These are phyloP conservation scores for Leptopilina syphax DNA, from an alignment of 2,888 invertebrate species.

Conservation along the genomic window DNA sequence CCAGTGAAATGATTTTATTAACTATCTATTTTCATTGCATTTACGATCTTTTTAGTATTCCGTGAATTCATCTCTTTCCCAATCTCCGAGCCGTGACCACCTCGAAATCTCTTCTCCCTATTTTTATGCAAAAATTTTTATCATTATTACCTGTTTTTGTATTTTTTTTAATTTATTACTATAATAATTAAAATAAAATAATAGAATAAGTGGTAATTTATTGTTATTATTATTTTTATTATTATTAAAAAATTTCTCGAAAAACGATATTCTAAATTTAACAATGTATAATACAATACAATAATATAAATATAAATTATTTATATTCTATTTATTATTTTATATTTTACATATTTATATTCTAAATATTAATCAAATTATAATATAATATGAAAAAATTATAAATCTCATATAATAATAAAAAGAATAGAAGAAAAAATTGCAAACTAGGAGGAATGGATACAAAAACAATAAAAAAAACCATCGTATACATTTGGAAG, in stretches of 20 bases:
- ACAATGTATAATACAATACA: neutral
- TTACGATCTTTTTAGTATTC: conserved; percentile 8
- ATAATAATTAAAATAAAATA: too few relatives aligned
- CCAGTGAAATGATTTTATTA: conserved; percentile 13
- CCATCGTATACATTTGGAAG: neutral
- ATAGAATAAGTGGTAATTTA: too few relatives aligned
- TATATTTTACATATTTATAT: too few relatives aligned
- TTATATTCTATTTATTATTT: too few relatives aligned
- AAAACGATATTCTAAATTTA: neutral
- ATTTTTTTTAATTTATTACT: neutral
- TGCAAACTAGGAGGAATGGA: neutral
- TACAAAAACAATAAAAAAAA: neutral
- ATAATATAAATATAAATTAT: too few relatives aligned
- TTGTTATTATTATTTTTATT: too few relatives aligned
- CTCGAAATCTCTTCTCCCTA: neutral
- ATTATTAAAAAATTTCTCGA: too few relatives aligned
- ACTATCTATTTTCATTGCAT: conserved; percentile 15
- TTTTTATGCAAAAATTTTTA: too few relatives aligned
- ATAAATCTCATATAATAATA: too few relatives aligned
- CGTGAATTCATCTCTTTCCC: neutral
- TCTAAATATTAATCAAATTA: too few relatives aligned
- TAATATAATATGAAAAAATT: too few relatives aligned
- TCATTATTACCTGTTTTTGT: neutral
- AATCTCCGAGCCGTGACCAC: conserved; percentile 1
- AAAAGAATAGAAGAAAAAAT: too few relatives aligned